These are phyloP conservation scores for Phylloscopus trochilus DNA, from an alignment of 2,113 vertebrate genomes.

Conservation along the genomic window DNA sequence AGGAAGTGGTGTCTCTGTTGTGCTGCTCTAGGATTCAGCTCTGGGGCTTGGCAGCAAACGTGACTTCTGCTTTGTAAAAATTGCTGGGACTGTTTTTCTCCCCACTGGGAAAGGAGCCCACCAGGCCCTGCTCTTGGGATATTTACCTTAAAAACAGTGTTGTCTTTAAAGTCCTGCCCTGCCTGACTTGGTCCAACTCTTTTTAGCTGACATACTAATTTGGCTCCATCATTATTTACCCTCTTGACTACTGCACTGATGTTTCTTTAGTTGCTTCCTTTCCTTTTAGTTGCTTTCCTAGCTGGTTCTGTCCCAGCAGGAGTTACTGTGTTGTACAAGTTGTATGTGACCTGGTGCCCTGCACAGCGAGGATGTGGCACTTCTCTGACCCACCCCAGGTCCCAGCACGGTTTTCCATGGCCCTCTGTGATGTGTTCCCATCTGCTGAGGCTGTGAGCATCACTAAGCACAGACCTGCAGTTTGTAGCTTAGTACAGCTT, in stretches of 20 bases:
- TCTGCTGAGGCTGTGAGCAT: neutral
- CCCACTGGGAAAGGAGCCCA: neutral
- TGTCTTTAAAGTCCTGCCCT: neutral
- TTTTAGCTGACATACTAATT: neutral
- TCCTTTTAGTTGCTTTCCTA: neutral
- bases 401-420: fast-evolving
- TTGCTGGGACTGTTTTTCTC: neutral
- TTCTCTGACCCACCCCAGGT: neutral
- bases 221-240: neutral
- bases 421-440: fast-evolving
- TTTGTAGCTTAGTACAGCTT: neutral
- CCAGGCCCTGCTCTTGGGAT: neutral
- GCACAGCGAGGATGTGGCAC: neutral
- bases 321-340: neutral
- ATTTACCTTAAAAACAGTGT: neutral
- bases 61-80: neutral
- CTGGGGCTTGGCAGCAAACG: neutral
- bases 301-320: neutral
- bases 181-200: neutral
- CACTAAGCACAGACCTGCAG: neutral
- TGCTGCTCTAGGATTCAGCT: neutral
- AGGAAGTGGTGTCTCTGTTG: neutral
- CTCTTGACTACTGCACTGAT: neutral
- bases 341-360: neutral
- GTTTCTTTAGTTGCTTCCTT: neutral